These are phyloP conservation scores for Chrysopilus asiliformis DNA, from an alignment of 2,888 invertebrate species.

Conservation along the genomic window DNA sequence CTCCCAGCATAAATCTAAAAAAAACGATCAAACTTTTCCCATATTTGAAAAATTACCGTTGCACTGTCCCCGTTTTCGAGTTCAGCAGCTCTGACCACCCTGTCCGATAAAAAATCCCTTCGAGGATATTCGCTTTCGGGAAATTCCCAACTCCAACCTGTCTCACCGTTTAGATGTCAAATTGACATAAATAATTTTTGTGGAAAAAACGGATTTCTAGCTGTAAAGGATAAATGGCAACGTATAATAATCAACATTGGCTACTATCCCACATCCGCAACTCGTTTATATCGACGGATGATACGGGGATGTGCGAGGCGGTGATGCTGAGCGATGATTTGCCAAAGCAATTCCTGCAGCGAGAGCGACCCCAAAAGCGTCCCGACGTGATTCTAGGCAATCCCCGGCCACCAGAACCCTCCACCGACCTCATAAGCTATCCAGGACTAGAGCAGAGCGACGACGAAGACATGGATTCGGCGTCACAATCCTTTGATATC, in stretches of 20 bases:
- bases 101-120: no score
- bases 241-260: slow-evolving; percentile 90
- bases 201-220: no score
- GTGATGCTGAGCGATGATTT: slow-evolving; percentile 79
- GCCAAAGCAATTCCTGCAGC: slow-evolving; percentile 44
- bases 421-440: slow-evolving; percentile 46
- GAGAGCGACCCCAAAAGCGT: neutral
- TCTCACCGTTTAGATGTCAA: no score
- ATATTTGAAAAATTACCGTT: no score
- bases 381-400: slow-evolving; percentile 1
- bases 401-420: slow-evolving; percentile 29
- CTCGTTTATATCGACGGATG: slow-evolving; percentile 90
- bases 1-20: no score
- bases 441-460: slow-evolving; percentile 68
- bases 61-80: no score
- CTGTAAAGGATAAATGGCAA: slow-evolving; percentile 65
- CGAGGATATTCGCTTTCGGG: no score
- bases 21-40: no score
- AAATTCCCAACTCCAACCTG: no score
- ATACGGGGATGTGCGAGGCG: slow-evolving; percentile 87
- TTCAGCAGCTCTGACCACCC: no score
- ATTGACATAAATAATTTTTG: no score
- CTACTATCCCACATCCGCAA: slow-evolving; percentile 83
- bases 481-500: slow-evolving; percentile 65
- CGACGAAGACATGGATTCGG: slow-evolving; percentile 53